These are phyloP conservation scores for Toxostoma redivivum DNA, from an alignment of 2,113 vertebrate genomes.

Conservation along the genomic window DNA sequence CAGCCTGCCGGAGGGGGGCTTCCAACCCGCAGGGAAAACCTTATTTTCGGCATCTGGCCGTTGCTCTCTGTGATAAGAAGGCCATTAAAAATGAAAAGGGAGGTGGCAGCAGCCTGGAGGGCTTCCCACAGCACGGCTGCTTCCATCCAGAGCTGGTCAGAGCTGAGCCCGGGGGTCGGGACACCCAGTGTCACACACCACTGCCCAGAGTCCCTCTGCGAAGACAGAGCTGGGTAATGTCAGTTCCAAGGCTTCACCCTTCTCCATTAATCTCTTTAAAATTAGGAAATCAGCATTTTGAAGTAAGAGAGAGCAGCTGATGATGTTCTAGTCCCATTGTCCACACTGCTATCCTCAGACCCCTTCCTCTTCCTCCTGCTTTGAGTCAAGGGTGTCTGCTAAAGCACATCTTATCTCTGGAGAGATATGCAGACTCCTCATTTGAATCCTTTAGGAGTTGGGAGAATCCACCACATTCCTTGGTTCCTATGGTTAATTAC, in stretches of 20 bases:
- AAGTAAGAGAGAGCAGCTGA: not conserved
- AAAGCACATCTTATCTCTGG: not conserved
- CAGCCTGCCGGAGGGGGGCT: not conserved
- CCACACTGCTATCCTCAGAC: not conserved
- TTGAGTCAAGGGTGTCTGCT: not conserved
- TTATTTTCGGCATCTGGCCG: slow-evolving; percentile 51
- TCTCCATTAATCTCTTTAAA: not conserved
- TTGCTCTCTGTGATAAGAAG: not conserved
- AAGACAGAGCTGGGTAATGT: not conserved
- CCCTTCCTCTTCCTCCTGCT: not conserved
- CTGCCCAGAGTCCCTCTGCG: not conserved
- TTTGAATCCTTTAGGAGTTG: slow-evolving; percentile 19
- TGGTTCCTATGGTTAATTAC: slow-evolving; percentile 45
- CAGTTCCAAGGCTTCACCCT: not conserved
- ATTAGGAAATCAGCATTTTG: not conserved
- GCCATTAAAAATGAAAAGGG: not conserved
- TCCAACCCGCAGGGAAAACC: slow-evolving; percentile 22
- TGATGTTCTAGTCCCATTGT: not conserved
- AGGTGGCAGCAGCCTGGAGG: not conserved
- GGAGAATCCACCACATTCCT: slow-evolving; percentile 41
- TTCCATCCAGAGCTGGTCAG: rapidly evolving
- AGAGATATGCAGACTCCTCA: slow-evolving; percentile 11
- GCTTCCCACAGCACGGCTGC: rapidly evolving
- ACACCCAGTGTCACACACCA: rapidly evolving
- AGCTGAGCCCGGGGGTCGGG: rapidly evolving